Base-by-base conservation (phyloP, 2,888 invertebrate species). In the Hyles lineata region DNA sequence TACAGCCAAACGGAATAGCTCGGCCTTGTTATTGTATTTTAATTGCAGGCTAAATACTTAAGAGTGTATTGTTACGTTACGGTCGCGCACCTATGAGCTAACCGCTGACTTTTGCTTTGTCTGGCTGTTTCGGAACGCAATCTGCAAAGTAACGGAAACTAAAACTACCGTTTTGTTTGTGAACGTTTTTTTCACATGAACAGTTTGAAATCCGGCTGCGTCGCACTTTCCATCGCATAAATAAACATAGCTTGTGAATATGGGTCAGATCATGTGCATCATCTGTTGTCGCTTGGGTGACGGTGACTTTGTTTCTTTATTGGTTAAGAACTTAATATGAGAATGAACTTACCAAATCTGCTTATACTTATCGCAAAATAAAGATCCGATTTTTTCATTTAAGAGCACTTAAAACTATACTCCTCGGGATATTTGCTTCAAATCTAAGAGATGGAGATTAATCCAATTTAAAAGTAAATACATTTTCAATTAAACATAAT, bases 11-110 rank as follows among this genome's bases (percentile, higher is more conserved):
- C 82, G 81, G 82, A 82, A 76, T 82, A 81, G 72, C 78, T 75
- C 85, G 87, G 85, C 89, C 91, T 92, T 91, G 89, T 89, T 84
- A 91, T 91, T 91, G 90, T 91, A 91, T 91, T 91, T 85, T 90
- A 92, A 92, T 90, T 75, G 82, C 81, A 77, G 79, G 85, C 85
- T 82, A 88, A 91, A 89, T 89, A 89, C 85, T 82, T 88, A 91
- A 89, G 89, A 89, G 89, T 89, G 89, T 84, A 89, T 90, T 90
- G 89, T 90, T 82, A 79, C 77, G 74, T 77, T 72, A 74, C 74
- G 74, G 77, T 79, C 79, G 79, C 79, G 81, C 79, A 77, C 78
- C 80, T 67, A 58, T 67, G 23, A 50, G 50, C 21, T 50, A 67
- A 67, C 67, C 67, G 50, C 43, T 21, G 43, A 43, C 43, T 9